Evolutionary conservation across 2,888 invertebrate genomes (phyloP).

Genomic region (Thera britannica): DNA sequence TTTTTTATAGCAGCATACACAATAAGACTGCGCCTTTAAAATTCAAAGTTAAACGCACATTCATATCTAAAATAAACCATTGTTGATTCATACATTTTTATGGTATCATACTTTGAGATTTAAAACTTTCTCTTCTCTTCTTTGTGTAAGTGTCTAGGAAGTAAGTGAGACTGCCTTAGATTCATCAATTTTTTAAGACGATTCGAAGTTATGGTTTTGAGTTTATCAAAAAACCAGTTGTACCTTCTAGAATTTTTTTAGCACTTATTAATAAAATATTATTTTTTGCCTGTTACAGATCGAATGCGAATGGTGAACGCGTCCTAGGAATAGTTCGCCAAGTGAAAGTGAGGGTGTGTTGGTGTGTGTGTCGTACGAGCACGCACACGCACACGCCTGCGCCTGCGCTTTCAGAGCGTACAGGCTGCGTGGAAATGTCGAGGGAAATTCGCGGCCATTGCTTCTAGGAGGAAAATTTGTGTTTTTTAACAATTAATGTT

Average conservation of each 20-base stretch:
- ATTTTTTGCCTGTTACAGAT: constrained; percentile 5
- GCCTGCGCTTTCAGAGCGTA: constrained; percentile 57
- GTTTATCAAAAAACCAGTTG: too few relatives aligned
- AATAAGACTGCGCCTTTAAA: not conserved
- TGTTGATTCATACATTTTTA: too few relatives aligned
- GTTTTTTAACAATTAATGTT: not conserved
- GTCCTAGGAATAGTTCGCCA: constrained; percentile 74
- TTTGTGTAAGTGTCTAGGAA: too few relatives aligned
- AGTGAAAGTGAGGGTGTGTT: constrained; percentile 79
- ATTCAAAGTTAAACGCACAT: not conserved
- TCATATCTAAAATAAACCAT: too few relatives aligned
- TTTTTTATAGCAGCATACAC: not conserved
- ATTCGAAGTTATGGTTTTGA: too few relatives aligned
- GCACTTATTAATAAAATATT: not conserved
- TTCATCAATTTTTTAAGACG: too few relatives aligned
- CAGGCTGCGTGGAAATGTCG: constrained; percentile 48
- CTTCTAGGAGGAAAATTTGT: not conserved
- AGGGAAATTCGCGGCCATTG: constrained; percentile 9
- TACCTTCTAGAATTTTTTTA: too few relatives aligned
- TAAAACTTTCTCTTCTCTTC: too few relatives aligned
- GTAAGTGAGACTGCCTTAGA: too few relatives aligned
- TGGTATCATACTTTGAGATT: too few relatives aligned
- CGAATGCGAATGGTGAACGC: constrained; percentile 44
- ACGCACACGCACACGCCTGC: constrained; percentile 47
- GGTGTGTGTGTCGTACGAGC: constrained; percentile 60